These are phyloP conservation scores for Leptocoma aspasia DNA, from an alignment of 2,113 vertebrate species.

Conservation along the genomic window DNA sequence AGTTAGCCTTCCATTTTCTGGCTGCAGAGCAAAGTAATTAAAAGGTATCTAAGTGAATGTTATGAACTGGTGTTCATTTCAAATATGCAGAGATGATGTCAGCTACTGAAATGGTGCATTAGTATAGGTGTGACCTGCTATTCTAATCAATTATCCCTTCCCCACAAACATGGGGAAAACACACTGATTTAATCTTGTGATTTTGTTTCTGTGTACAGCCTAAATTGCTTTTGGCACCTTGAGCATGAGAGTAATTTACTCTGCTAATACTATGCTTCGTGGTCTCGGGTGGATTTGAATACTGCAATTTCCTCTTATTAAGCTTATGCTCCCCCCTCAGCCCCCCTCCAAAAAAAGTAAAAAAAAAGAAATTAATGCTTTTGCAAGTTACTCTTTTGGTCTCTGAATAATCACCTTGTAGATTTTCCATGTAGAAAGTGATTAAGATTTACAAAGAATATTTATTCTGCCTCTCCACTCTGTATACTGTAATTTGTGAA, in stretches of 20 bases:
- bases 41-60: slow-evolving; percentile 1
- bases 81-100: slow-evolving; percentile 9
- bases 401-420: neutral
- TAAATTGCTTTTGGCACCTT: slow-evolving; percentile 39
- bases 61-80: slow-evolving; percentile 18
- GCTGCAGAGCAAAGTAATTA: slow-evolving; percentile 47
- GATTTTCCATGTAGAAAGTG: neutral
- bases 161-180: slow-evolving; percentile 5
- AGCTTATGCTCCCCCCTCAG: neutral
- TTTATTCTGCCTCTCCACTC: neutral
- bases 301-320: neutral
- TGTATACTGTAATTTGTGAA: neutral
- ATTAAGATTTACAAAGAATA: slow-evolving; percentile 15
- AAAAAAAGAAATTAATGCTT: neutral
- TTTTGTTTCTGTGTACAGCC: slow-evolving; percentile 2
- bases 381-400: neutral
- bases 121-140: slow-evolving; percentile 6
- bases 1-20: slow-evolving; percentile 40
- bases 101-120: neutral
- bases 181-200: slow-evolving; percentile 29
- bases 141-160: slow-evolving; percentile 35
- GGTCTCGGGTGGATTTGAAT: neutral
- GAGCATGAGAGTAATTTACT: neutral
- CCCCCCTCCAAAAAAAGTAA: neutral
- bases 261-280: neutral